Evolutionary conservation across 1,140 invertebrate genomes (phyloP), one percentile per base, ranked within the genome.

Genomic region (Drosophila leontia): DNA sequence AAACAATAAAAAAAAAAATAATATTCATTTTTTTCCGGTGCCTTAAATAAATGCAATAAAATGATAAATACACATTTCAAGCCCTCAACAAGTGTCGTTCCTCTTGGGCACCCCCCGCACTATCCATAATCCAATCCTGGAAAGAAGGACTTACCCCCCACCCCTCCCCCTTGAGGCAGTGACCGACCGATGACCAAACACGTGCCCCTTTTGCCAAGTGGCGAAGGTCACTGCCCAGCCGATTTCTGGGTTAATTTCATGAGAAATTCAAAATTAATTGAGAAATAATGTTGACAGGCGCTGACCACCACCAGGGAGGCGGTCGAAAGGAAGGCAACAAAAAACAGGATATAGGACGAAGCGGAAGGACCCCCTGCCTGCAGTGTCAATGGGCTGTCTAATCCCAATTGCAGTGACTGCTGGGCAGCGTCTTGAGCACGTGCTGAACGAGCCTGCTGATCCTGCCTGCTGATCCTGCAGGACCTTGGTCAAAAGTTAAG

Each of bases 211-310:
- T 81, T 82, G 82, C 79, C 82, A 78, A 55, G 70, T 75, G 72
- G 72, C 85, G 75, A 85, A 86, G 86, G 86, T 90, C 86, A 91
- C 82, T 91, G 86, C 72, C 67, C 75, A 90, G 62, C 34, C 70
- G 69, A 91, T 82, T 91, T 91, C 87, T 90, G 82, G 86, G 79
- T 90, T 90, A 90, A 90, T 90, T 90, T 90, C 75, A 82, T 90
- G 87, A 91, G 91, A 91, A 91, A 91, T 91, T 77, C 76, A 85
- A 91, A 91, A 91, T 91, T 91, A 91, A 91, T 91, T 90, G 88
- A 91, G 83, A 91, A 91, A 91, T 91, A 90, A 90, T 90, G 90
- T 85, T 91, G 84, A 91, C 81, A 91, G 71, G 81, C 74, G 61
- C 78, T 88, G 84, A 90, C 88, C 88, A 85, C 81, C 74, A 63